Percentiles rank a stretch among this genome's conserved stretches.
Conservation (phyloP, 2,113 vertebrate species). For the Notarius lentiginosus region DNA sequence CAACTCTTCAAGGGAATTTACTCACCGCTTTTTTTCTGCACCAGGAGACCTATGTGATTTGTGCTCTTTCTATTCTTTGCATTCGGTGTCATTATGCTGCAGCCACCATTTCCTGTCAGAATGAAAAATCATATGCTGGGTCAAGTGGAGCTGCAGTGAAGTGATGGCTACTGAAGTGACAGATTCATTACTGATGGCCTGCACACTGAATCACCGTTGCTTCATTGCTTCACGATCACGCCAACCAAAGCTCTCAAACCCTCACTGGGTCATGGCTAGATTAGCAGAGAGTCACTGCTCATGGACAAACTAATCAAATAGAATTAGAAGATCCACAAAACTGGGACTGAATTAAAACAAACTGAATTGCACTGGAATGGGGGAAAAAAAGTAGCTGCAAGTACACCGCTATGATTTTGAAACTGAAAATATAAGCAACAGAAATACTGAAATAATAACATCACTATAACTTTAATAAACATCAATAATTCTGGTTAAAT, state of each 20-base stretch:
- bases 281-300: constrained; percentile 29
- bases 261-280: not conserved
- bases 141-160: constrained; percentile 25
- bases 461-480: constrained; percentile 8
- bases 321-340: constrained; percentile 39
- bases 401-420: not conserved
- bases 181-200: constrained; percentile 34
- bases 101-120: constrained; percentile 19
- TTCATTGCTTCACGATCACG: constrained; percentile 29
- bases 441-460: not conserved
- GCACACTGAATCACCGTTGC: constrained; percentile 1
- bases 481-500: not conserved
- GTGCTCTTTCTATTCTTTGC: not conserved
- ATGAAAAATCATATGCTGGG: constrained; percentile 33
- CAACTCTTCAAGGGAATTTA: not conserved
- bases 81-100: not conserved
- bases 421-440: not conserved
- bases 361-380: not conserved
- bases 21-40: not conserved
- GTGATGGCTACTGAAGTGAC: constrained; percentile 41
- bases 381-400: not conserved
- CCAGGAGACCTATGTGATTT: not conserved
- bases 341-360: constrained; percentile 16
- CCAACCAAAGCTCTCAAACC: constrained; percentile 22
- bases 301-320: constrained; percentile 46